Conservation (phyloP, 2,888 invertebrate genomes). For the Pantelozetes paolii region DNA sequence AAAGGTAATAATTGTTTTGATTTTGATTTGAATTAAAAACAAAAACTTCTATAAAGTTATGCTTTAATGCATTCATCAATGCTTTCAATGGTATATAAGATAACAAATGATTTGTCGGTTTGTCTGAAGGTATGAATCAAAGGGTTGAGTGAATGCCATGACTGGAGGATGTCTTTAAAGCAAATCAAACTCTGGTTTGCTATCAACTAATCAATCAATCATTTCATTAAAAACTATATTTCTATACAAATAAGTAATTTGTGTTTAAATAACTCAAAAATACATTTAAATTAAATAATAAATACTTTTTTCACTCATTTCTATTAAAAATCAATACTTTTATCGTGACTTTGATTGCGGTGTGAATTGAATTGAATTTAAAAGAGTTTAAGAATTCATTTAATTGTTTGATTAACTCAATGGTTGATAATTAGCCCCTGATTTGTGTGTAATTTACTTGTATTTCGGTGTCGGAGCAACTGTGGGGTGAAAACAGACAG, state of each 20-base stretch:
- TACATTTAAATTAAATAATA: not conserved
- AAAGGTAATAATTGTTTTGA: not conserved
- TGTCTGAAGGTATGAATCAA: not conserved
- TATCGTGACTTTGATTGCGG: not conserved
- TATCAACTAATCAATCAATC: not conserved
- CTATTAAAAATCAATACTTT: not conserved
- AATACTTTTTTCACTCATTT: not conserved
- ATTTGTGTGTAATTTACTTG: slow-evolving; percentile 6
- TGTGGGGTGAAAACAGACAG: not conserved
- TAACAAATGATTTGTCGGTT: not conserved
- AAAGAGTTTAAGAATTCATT: not conserved
- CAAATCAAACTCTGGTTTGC: slow-evolving; percentile 1
- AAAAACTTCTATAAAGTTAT: slow-evolving; percentile 5
- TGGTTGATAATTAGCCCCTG: not conserved
- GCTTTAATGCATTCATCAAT: not conserved
- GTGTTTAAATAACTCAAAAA: not conserved
- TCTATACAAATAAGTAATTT: not conserved
- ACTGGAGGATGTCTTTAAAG: not conserved
- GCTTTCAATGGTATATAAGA: not conserved
- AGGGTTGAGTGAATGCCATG: not conserved
- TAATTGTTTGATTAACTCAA: not conserved
- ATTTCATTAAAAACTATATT: not conserved
- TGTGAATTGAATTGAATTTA: not conserved
- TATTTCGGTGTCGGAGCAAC: slow-evolving; percentile 15
- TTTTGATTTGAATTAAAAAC: not conserved